Base-by-base conservation (phyloP, 2,113 vertebrate species). In the Zosterops borbonicus region DNA sequence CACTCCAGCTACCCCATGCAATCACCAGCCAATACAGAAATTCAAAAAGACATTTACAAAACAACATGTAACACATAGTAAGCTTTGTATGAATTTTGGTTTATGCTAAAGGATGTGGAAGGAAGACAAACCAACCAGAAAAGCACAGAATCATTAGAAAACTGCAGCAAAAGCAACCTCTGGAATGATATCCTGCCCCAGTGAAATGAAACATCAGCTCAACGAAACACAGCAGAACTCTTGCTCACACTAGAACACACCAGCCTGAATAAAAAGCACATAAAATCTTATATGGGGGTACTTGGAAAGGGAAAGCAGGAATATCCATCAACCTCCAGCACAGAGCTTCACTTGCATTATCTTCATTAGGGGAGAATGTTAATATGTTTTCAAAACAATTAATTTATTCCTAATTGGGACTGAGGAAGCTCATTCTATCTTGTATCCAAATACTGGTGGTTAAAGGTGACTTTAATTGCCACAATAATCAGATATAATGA, bases 391-490 rank as follows among this genome's bases (percentile, higher is more conserved):
- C 74, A 90, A 89, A 97, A 97, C 93, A 97, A 97, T 94, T 97
- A 93, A 97, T 96, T 97, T 87, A 92, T 84, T 88, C 69, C 79
- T 95, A 97, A 96, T 96, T 96, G 89, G 94, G 88, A 94, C 81
- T 91, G 81, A 96, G 83, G 86, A 93, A 95, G 87, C 70, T 97
- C 85, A 70, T 96, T 95, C 87, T 80, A 47, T 59, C 81, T 75
- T 95, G 96, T 94, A 90, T 90, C 87, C 67, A 29, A 83, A 84
- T 81, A 68, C 60, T 90, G 67, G 69, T 95, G 96, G 89, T 84
- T 96, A 98, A 96, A 96, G 96, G 96, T 95, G 94, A 97, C 94
- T 96, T 91, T 97, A 97, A 98, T 97, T 98, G 97, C 82, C 92
- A 97, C 64, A 69, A 86, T 94, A 97, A 97, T 97, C 86, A 94